Evolutionary conservation across 2,113 vertebrate species (phyloP).

Genomic region (Tachysurus vachellii): DNA sequence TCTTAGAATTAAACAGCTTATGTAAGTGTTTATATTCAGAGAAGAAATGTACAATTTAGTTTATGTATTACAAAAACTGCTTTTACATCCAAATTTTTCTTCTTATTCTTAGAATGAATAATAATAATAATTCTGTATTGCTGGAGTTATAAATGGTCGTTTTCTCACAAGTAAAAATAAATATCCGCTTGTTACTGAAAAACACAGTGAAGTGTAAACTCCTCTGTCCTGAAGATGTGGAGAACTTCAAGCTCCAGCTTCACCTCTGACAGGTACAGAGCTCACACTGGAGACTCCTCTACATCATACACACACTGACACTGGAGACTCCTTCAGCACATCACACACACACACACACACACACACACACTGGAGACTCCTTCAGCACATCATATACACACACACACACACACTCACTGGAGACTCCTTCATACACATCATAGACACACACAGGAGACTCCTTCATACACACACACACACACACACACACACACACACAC

Average conservation of each 20-base stretch:
- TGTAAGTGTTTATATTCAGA: not conserved
- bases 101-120: not conserved
- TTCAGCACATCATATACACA: too few species aligned
- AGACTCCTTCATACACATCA: too few species aligned
- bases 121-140: not conserved
- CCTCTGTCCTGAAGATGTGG: not conserved
- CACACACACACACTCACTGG: too few species aligned
- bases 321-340: not conserved
- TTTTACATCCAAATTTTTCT: not conserved
- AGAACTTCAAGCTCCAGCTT: not conserved
- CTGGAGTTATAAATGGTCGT: not conserved
- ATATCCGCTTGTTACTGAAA: not conserved
- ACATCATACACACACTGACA: not conserved
- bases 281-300: too few species aligned
- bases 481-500: too few species aligned
- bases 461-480: too few species aligned
- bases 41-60: not conserved
- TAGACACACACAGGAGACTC: too few species aligned
- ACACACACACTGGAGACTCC: too few species aligned
- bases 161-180: not conserved
- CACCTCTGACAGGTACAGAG: too few species aligned
- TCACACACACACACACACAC: too few species aligned
- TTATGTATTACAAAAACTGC: not conserved
- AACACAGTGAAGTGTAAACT: not conserved
- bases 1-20: not conserved